Conservation (phyloP, 1,140 invertebrate genomes). For the Scaptomyza hsui region DNA sequence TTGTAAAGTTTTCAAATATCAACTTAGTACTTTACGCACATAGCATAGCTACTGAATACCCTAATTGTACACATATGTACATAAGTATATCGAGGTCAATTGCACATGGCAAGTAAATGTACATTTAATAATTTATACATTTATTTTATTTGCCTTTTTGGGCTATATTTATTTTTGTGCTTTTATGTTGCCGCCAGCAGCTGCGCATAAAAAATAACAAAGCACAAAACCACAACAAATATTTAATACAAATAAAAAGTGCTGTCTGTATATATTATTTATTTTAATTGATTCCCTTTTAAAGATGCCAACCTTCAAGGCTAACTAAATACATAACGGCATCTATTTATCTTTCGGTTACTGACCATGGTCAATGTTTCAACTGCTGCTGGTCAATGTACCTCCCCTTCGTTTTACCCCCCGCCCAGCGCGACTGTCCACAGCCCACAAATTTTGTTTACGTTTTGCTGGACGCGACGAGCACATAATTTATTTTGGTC, state of each 20-base stretch:
- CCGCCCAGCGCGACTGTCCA: background rate
- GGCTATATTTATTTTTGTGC: slow-evolving; percentile 64
- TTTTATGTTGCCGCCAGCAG: slow-evolving; percentile 63
- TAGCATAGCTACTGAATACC: too few species aligned
- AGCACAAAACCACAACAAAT: slow-evolving; percentile 23
- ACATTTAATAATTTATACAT: slow-evolving; percentile 49
- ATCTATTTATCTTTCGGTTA: background rate
- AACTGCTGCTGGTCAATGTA: slow-evolving; percentile 19
- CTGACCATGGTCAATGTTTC: slow-evolving; percentile 70
- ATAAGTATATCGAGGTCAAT: background rate
- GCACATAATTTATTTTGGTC: slow-evolving; percentile 76
- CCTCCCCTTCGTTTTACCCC: background rate
- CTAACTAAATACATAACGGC: background rate
- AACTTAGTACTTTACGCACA: too few species aligned
- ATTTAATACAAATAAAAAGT: background rate
- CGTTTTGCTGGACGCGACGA: slow-evolving; percentile 71
- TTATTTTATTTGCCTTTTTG: slow-evolving; percentile 37
- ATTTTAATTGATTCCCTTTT: slow-evolving; percentile 13
- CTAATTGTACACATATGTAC: too few species aligned
- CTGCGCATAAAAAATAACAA: slow-evolving; percentile 39
- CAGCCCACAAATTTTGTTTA: slow-evolving; percentile 69
- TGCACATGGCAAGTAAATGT: background rate
- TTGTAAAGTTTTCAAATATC: too few species aligned
- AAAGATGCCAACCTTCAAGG: slow-evolving; percentile 6
- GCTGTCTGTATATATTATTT: background rate